Evolutionary conservation across 2,113 vertebrate species (phyloP), one percentile per base, ranked within the genome.

Genomic region (Salvelinus namaycush): DNA sequence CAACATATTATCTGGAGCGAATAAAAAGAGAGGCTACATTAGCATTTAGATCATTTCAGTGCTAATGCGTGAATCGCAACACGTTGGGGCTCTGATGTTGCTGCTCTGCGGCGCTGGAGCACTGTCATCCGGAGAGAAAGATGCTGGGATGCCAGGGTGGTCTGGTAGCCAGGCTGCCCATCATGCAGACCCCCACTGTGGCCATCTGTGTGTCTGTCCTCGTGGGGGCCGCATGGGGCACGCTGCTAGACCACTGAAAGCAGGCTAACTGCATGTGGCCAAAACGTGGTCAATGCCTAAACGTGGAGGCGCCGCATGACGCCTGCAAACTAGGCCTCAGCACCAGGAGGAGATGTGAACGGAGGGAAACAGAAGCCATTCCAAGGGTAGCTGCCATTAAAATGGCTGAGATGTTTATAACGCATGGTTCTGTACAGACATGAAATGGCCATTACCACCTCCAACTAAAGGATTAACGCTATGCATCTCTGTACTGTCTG

Each of bases 151-250:
- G 72, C 48, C 27, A 73, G 74, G 71, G 77, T 72, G 76, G 73
- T 4, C 74, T 75, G 73, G 72, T 75, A 71, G 85, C 82, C 31
- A 68, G 67, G 31, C 67, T 31, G 14, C 18, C 81, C 86, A 54
- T 78, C 48, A 74, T 60, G 70, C 2, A 68, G 78, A 81, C 60
- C 84, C 88, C 88, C 77, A 79, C 88, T 73, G 89, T 44, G 89
- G 83, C 89, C 89, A 90, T 91, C 90, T 91, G 90, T 89, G 89
- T 73, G 83, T 83, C 79, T 79, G 9, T 83, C 79, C 88, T 80
- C 81, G 76, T 74, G 81, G 76, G 86, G 85, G 73, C 77, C 83
- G 73, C 70, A 70, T 79, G 82, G 84, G 79, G 60, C 75, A 76
- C 2, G 54, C 81, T 76, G 86, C 87, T 82, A 84, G 86, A 48